A percentile compares a stretch with the other conserved stretches of the same genome.
phyloP scores from a whole-genome alignment of 2,797 vertebrate genomes.

The Tolypeutes matacus region DNA sequence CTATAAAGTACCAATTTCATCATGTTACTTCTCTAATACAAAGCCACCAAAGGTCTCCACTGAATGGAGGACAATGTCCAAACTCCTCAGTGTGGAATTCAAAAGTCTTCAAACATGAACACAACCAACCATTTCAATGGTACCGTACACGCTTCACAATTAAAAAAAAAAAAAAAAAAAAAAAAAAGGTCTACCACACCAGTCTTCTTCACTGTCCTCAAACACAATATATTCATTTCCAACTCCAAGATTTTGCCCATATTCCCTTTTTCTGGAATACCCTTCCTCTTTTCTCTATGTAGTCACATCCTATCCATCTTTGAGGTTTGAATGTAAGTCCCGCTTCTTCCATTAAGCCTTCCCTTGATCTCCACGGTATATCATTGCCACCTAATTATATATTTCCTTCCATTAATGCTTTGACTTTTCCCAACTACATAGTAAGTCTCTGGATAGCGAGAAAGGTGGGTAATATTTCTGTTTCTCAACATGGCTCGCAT shows the following conservation, averaged over 20 bases:
- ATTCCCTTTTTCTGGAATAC: not conserved
- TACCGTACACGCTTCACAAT: not conserved
- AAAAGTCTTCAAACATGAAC: constrained; percentile 31
- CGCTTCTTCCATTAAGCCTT: constrained; percentile 50
- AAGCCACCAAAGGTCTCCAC: not conserved
- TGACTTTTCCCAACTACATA: constrained; percentile 17
- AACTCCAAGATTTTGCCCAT: not conserved
- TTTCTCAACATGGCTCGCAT: constrained; percentile 20
- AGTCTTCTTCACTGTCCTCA: not conserved
- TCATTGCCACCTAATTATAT: constrained; percentile 12
- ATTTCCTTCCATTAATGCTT: constrained; percentile 43
- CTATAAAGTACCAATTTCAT: not conserved
- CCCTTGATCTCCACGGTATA: not conserved
- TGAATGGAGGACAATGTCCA: not conserved
- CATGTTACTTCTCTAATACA: not conserved
- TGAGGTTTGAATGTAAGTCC: not conserved
- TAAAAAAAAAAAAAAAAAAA: not conserved
- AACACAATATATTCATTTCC: constrained; percentile 6
- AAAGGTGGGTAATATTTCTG: constrained; percentile 6
- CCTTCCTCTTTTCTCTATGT: constrained; percentile 31
- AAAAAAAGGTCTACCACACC: not conserved
- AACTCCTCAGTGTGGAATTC: not conserved
- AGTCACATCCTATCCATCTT: not conserved
- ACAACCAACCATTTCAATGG: not conserved
- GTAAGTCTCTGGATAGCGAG: constrained; percentile 32